These are phyloP conservation scores for Crossaster papposus DNA, from an alignment of 53 echinoderm and acorn worm genomes.

Conservation along the genomic window DNA sequence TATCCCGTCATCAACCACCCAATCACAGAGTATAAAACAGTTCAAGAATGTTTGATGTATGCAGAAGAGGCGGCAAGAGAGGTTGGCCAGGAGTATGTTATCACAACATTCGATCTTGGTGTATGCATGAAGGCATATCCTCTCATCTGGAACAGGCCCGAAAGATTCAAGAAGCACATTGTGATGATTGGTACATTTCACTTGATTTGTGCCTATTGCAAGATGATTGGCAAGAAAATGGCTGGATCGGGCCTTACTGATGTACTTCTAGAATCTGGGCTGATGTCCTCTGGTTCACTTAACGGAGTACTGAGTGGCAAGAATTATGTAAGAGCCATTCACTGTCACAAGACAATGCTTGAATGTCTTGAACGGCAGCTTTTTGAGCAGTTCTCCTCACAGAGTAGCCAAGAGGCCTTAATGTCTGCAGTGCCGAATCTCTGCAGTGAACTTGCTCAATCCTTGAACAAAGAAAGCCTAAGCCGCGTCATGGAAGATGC, in stretches of 20 bases:
- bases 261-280: conserved; percentile 49
- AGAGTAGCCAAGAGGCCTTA: conserved; percentile 6
- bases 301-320: conserved; percentile 61
- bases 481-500: conserved; percentile 27
- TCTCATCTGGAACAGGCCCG: conserved; percentile 52
- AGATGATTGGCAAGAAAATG: conserved; percentile 78
- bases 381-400: conserved; percentile 28
- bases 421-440: neutral
- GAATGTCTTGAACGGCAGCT: conserved; percentile 72
- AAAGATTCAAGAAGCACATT: conserved; percentile 62
- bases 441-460: neutral
- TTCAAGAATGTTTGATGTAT: conserved; percentile 37
- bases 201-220: conserved; percentile 59
- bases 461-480: neutral
- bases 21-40: conserved; percentile 62
- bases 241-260: conserved; percentile 55
- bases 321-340: conserved; percentile 59
- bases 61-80: conserved; percentile 10
- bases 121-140: conserved; percentile 75
- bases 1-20: conserved; percentile 73
- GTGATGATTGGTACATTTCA: conserved; percentile 70
- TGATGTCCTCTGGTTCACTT: conserved; percentile 63
- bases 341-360: conserved; percentile 66
- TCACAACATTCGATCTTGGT: conserved; percentile 75
- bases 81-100: conserved; percentile 35